Percentiles rank a stretch among this genome's conserved stretches.
Evolutionary conservation across 1,140 invertebrate species (phyloP).

Genomic region (Chironomus tepperi): DNA sequence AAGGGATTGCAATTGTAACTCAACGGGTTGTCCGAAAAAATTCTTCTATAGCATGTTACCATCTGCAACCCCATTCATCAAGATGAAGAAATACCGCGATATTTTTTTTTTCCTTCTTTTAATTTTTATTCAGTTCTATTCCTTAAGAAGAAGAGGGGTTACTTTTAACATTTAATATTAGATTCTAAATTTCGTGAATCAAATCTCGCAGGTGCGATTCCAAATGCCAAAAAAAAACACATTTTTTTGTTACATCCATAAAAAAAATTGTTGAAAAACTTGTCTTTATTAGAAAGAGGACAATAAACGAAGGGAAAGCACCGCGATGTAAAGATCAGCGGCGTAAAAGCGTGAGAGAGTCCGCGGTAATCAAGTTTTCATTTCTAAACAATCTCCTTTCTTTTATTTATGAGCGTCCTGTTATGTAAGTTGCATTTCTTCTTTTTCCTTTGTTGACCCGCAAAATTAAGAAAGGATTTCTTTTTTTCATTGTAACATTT

Average conservation of each 20-base stretch:
- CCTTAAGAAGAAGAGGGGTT: not conserved
- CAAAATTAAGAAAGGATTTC: not conserved
- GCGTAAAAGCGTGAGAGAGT: conserved; percentile 12
- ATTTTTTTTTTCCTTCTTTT: not conserved
- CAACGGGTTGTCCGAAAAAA: conserved; percentile 3
- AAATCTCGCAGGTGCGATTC: conserved; percentile 16
- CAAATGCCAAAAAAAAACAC: not conserved
- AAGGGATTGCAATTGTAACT: not conserved
- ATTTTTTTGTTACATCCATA: not conserved
- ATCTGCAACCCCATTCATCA: not conserved
- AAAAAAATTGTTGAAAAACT: conserved; percentile 23
- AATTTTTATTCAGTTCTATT: not conserved
- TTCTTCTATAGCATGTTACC: not conserved
- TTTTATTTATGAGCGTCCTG: not conserved
- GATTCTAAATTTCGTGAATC: no score
- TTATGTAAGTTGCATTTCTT: not conserved
- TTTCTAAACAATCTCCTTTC: not conserved
- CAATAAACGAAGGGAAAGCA: not conserved
- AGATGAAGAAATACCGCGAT: conserved; percentile 10
- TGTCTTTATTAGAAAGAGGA: not conserved
- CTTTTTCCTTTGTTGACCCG: conserved; percentile 16
- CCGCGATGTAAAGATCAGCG: conserved; percentile 12
- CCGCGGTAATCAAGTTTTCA: not conserved
- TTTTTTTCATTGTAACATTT: not conserved
- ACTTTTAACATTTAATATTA: no score